Evolutionary conservation across 2,797 vertebrate genomes (phyloP).

Genomic region (Cirrhinus mrigala): DNA sequence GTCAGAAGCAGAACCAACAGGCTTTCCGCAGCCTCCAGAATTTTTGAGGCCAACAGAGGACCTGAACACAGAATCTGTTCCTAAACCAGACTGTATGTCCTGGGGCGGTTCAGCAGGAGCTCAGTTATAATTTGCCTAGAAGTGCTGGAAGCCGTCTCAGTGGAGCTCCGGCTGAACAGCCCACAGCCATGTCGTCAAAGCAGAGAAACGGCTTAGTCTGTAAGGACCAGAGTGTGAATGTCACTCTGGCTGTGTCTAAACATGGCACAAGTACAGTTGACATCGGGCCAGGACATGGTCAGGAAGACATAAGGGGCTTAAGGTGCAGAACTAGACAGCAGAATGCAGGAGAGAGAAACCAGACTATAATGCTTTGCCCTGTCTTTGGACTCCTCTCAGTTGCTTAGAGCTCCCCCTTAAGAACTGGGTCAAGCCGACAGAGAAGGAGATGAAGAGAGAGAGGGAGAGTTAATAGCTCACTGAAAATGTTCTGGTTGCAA

Average conservation of each 20-base stretch:
- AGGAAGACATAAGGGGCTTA: constrained; percentile 67
- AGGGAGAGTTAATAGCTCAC: constrained; percentile 53
- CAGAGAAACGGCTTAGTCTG: constrained; percentile 37
- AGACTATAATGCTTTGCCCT: neutral
- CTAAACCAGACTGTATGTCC: constrained; percentile 23
- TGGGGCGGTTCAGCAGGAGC: constrained; percentile 25
- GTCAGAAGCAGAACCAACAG: constrained; percentile 63
- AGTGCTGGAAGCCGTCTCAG: constrained; percentile 22
- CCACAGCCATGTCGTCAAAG: neutral
- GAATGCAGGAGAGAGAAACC: constrained; percentile 12
- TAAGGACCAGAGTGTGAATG: constrained; percentile 37
- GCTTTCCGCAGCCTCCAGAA: constrained; percentile 59
- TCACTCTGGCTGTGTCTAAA: constrained; percentile 23
- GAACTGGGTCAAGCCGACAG: constrained; percentile 28
- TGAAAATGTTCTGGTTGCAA: constrained; percentile 40
- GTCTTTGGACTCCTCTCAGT: constrained; percentile 6
- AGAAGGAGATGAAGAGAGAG: constrained; percentile 11
- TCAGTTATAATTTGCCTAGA: constrained; percentile 30
- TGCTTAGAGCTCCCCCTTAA: constrained; percentile 17
- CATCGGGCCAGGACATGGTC: constrained; percentile 71
- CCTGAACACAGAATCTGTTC: constrained; percentile 47
- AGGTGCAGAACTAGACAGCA: constrained; percentile 56
- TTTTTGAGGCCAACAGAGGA: constrained; percentile 63
- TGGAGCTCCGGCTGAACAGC: constrained; percentile 7
- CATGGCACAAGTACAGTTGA: constrained; percentile 55